Base-by-base conservation (phyloP, 2,113 vertebrate species). In the Varanus komodoensis region DNA sequence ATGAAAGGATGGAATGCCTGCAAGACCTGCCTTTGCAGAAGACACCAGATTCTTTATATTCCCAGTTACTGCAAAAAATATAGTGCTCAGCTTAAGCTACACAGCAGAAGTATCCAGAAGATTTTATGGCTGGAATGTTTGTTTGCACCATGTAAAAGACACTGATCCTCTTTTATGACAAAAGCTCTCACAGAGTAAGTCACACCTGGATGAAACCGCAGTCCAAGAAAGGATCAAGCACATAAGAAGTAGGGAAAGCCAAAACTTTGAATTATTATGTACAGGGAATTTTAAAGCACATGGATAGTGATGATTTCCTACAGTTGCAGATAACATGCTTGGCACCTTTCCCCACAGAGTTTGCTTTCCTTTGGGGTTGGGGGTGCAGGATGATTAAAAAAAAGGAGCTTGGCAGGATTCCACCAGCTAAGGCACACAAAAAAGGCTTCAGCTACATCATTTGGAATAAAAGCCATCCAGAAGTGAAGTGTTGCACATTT, bases 401-500 rank as follows among this genome's bases (percentile, higher is more conserved):
- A 32, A 21, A 27, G 17, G 32, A 27, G 12, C 23, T 8, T 48
- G 68, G 4, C 12, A 74, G 38, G 38, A 61, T 44, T 52, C 21
- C 85, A 86, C 50, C 27, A n/a, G 32, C 69, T 34, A 64, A n/a
- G 21, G 64, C 64, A 80, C 8, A 11, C 34, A 73, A 48, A 82
- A 3, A 9, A 64, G 52, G 21, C 52, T 29, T 15, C 2, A 6
- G 27, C 8, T n/a, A n/a, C 34, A 75, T 75, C 34, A 25, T 68
- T 85, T 68, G n/a, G 93, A 90, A 92, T 3, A 82, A 94, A 25
- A 90, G 93, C 75, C 95, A 94, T 84, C 0, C 14, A 17, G 73
- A 0, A 71, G 2, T 80, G 23, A 79, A 0, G 29, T 21, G 92
- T 94, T 96, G 95, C 94, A 95, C 95, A 89, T 94, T 91, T 93